phyloP scores from a whole-genome alignment of 2,113 vertebrate species.

The Apaloderma vittatum region DNA sequence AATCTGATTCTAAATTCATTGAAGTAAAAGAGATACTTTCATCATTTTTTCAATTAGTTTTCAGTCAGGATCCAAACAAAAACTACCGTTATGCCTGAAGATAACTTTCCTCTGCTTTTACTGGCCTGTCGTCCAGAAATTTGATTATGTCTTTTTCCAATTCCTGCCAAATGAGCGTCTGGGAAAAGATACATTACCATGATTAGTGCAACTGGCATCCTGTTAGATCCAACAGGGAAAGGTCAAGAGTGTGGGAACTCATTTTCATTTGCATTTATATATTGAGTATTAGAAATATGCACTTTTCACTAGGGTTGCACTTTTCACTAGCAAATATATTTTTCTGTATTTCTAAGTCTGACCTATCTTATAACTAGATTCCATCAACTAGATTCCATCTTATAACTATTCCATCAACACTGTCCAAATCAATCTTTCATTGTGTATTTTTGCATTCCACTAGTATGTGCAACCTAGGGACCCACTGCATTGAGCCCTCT shows the following conservation, averaged over 20 bases:
- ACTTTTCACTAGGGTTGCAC: background rate
- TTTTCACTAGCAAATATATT: background rate
- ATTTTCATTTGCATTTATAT: background rate
- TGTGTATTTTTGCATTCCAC: background rate
- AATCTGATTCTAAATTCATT: background rate
- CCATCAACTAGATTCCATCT: too few relatives aligned
- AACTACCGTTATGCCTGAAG: background rate
- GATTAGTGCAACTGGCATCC: background rate
- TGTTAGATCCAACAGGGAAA: background rate
- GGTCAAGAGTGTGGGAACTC: background rate
- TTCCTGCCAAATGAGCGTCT: background rate
- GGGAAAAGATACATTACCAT: background rate
- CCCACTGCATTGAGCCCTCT: background rate
- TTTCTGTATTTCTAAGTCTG: background rate
- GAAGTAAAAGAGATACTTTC: background rate
- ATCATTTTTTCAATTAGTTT: slow-evolving; percentile 5
- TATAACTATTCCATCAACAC: background rate
- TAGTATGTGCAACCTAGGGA: background rate
- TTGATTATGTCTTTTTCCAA: background rate
- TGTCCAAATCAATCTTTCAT: background rate
- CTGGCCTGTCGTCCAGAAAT: background rate
- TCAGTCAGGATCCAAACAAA: background rate
- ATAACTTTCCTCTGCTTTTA: background rate
- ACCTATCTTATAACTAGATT: background rate
- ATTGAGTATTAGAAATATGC: background rate